Evolutionary conservation across 2,797 vertebrate species (phyloP).

Genomic region (Myioborus miniatus): DNA sequence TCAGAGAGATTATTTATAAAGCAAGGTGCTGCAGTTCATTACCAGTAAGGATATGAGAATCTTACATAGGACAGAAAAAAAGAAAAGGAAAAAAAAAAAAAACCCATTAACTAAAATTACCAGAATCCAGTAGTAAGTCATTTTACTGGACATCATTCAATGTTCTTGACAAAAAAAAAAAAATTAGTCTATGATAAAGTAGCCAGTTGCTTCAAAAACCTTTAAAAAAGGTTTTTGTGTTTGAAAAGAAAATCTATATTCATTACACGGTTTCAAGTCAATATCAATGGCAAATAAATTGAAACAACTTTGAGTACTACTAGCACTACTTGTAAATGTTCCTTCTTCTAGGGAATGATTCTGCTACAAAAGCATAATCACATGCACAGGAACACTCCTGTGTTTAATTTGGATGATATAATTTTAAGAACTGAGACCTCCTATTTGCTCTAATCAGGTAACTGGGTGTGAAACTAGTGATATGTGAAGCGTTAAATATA

Average conservation of each 20-base stretch:
- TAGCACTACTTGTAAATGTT: background rate
- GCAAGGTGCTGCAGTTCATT: conserved; percentile 7
- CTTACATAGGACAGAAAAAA: background rate
- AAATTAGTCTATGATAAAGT: background rate
- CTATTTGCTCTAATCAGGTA: background rate
- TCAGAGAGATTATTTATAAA: conserved; percentile 23
- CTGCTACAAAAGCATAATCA: background rate
- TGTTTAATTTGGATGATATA: background rate
- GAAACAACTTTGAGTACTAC: background rate
- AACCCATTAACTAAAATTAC: conserved; percentile 1
- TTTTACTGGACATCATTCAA: conserved; percentile 2
- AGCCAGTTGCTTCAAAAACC: background rate
- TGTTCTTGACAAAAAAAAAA: background rate
- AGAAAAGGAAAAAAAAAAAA: background rate
- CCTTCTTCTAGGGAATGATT: background rate
- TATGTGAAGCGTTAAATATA: background rate
- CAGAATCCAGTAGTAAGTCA: background rate
- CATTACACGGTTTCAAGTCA: background rate
- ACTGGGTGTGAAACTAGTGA: background rate
- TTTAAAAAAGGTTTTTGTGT: background rate
- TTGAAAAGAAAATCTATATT: conserved; percentile 6
- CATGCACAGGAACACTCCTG: background rate
- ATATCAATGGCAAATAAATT: background rate
- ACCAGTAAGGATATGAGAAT: conserved; percentile 45
- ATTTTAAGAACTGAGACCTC: background rate